Evolutionary conservation across 2,888 invertebrate species (phyloP).

Genomic region (Cepaea hortensis): DNA sequence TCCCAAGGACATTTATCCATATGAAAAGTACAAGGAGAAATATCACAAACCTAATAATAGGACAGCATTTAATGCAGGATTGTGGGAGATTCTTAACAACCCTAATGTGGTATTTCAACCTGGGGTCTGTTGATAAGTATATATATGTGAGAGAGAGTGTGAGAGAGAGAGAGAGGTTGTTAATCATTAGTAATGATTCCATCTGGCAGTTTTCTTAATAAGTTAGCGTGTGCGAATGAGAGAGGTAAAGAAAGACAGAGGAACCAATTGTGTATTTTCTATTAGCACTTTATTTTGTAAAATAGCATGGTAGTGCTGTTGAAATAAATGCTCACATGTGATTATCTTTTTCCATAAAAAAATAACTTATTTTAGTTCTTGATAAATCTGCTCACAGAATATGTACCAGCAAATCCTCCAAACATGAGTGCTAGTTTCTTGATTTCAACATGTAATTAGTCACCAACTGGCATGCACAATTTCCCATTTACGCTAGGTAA

Average conservation of each 20-base stretch:
- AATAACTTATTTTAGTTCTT: neutral
- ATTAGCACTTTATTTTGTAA: too few relatives aligned
- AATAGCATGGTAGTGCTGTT: too few relatives aligned
- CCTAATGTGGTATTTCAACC: slow-evolving; percentile 70
- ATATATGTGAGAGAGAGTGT: neutral
- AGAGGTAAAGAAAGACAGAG: too few relatives aligned
- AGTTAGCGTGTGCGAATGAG: too few relatives aligned
- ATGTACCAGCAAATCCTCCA: slow-evolving; percentile 4
- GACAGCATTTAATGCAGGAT: slow-evolving; percentile 88
- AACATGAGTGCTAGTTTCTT: neutral
- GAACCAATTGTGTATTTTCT: too few relatives aligned
- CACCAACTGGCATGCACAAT: neutral
- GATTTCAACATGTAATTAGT: neutral
- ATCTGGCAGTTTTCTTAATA: too few relatives aligned
- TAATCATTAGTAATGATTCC: too few relatives aligned
- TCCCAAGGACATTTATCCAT: slow-evolving; percentile 90
- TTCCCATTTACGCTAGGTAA: too few relatives aligned
- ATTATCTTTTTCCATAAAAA: neutral
- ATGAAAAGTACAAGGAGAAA: slow-evolving; percentile 87
- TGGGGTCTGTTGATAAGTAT: slow-evolving; percentile 49
- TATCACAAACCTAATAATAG: slow-evolving; percentile 87
- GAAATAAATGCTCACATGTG: neutral
- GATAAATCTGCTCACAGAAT: neutral
- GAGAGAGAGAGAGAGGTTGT: neutral
- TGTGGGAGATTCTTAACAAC: slow-evolving; percentile 90